phyloP scores from a whole-genome alignment of 2,113 vertebrate species.

The Quiscalus mexicanus region DNA sequence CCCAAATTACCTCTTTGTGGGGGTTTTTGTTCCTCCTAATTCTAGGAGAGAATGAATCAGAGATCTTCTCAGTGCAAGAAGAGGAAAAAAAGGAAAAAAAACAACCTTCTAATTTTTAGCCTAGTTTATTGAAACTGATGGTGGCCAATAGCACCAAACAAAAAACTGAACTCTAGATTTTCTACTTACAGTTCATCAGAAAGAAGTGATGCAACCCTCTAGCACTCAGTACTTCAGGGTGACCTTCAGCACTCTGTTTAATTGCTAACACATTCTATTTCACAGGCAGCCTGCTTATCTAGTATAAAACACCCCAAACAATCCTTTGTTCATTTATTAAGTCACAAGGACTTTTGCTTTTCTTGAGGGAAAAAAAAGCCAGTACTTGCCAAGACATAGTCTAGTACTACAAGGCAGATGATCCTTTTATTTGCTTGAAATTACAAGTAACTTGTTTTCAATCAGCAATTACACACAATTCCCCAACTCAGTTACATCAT shows the following conservation, averaged over 20 bases:
- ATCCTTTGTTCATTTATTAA: constrained; percentile 14
- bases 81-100: neutral
- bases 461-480: neutral
- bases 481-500: constrained; percentile 43
- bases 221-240: neutral
- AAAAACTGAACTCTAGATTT: neutral
- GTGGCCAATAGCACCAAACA: neutral
- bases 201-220: neutral
- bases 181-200: neutral
- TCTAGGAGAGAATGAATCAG: neutral
- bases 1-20: neutral
- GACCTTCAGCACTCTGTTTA: constrained; percentile 19
- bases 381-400: constrained; percentile 18
- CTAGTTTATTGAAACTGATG: neutral
- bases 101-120: neutral
- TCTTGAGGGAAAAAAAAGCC: neutral
- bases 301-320: neutral
- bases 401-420: constrained; percentile 13
- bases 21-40: neutral
- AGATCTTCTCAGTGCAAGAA: neutral
- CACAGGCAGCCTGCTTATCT: constrained; percentile 17
- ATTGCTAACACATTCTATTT: constrained; percentile 2
- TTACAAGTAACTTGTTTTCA: constrained; percentile 12
- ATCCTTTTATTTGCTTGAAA: constrained; percentile 23
- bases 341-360: constrained; percentile 30